These are phyloP conservation scores for Pristionchus arcanus DNA, from an alignment of 2,888 invertebrate species.

Conservation along the genomic window DNA sequence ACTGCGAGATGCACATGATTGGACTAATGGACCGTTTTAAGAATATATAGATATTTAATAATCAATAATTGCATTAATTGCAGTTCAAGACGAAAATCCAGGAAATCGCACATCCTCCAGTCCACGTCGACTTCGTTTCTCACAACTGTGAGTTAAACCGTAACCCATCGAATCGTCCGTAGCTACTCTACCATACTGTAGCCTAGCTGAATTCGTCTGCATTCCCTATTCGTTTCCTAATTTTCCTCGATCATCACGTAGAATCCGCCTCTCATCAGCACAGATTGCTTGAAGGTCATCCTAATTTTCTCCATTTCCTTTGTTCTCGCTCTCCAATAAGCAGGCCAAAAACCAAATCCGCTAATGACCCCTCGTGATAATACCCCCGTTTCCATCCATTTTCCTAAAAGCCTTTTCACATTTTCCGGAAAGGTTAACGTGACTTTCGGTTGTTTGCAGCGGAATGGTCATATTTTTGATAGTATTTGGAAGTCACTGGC, in stretches of 20 bases:
- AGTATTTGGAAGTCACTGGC: too few species aligned
- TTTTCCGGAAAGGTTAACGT: not conserved
- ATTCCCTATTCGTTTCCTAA: not conserved
- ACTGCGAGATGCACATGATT: too few species aligned
- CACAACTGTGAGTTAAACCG: conserved; percentile 19
- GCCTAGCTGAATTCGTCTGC: too few species aligned
- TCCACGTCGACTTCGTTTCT: not conserved
- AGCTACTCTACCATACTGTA: not conserved
- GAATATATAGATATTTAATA: not conserved
- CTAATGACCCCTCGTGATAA: conserved; percentile 7
- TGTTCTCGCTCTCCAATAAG: not conserved
- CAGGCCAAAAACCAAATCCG: not conserved
- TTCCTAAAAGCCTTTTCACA: not conserved
- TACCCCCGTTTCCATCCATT: not conserved
- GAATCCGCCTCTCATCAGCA: not conserved
- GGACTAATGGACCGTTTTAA: too few species aligned
- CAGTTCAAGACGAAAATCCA: conserved; percentile 20
- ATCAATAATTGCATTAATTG: not conserved
- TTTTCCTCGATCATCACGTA: not conserved
- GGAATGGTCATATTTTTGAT: too few species aligned
- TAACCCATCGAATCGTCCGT: not conserved
- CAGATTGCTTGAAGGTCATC: not conserved
- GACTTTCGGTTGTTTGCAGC: too few species aligned
- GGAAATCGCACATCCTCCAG: not conserved
- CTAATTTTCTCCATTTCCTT: not conserved